Conservation (phyloP, 2,113 vertebrate genomes). For the Hyla sarda region DNA sequence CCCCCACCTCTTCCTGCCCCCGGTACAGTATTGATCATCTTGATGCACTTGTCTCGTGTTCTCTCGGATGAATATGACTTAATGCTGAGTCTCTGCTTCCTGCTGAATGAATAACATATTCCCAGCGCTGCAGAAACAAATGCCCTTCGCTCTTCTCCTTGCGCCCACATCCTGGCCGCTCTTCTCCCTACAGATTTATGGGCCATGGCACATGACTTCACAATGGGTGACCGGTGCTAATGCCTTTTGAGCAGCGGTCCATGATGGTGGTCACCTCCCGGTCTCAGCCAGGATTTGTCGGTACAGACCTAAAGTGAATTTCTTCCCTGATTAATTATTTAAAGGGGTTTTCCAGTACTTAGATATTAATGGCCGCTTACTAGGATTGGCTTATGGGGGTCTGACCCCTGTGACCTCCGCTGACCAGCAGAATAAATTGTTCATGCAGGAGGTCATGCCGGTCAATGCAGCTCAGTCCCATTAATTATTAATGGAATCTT, state of each 20-base stretch:
- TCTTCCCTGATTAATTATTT: neutral
- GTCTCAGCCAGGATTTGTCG: no score
- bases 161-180: neutral
- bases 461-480: neutral
- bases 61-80: neutral
- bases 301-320: no score
- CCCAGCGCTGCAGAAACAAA: neutral
- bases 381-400: neutral
- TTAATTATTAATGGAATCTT: no score
- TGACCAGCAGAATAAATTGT: neutral
- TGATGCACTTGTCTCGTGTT: constrained; percentile 1
- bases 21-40: constrained; percentile 23
- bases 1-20: neutral
- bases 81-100: constrained; percentile 23
- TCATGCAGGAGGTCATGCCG: neutral
- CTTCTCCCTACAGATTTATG: neutral
- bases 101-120: neutral
- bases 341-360: neutral
- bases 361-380: neutral
- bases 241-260: neutral
- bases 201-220: neutral
- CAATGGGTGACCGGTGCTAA: neutral
- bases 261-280: neutral
- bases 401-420: neutral
- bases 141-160: neutral